Evolutionary conservation across 35 echinoderm and acorn worm genomes (phyloP).

Genomic region (Apostichopus japonicus): DNA sequence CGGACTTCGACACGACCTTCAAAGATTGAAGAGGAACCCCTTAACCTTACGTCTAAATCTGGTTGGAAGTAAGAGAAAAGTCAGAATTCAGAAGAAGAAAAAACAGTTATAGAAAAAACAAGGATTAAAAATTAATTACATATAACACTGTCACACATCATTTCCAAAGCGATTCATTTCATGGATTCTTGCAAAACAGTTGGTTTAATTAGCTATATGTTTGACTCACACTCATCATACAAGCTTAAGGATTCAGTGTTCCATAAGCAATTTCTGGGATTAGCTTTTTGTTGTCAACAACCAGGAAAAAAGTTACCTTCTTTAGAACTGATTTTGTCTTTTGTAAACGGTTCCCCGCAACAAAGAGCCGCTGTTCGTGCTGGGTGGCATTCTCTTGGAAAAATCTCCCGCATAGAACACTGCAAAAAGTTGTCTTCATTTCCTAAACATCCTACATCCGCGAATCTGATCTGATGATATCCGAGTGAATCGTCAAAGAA

Average conservation of each 20-base stretch:
- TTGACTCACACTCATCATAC: no score
- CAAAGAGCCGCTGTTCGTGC: slow-evolving; percentile 17
- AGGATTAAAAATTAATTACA: not conserved
- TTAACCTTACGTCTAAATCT: slow-evolving; percentile 33
- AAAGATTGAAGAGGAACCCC: slow-evolving; percentile 19
- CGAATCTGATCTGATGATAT: slow-evolving; percentile 32
- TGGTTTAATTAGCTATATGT: no score
- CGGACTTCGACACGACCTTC: slow-evolving; percentile 54
- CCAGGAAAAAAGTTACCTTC: not conserved
- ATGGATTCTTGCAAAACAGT: no score
- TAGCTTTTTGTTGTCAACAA: no score
- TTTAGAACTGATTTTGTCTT: not conserved
- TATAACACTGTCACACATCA: not conserved
- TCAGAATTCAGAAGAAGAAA: no score
- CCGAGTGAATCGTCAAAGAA: slow-evolving; percentile 5
- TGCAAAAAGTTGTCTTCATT: slow-evolving; percentile 19
- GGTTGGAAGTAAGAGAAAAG: not conserved
- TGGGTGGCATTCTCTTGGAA: slow-evolving; percentile 10
- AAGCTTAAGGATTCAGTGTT: no score
- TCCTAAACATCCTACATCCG: not conserved
- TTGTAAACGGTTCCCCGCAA: not conserved
- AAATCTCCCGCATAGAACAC: slow-evolving; percentile 29
- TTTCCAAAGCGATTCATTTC: not conserved
- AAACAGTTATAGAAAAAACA: not conserved
- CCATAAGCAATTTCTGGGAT: no score